phyloP scores from a whole-genome alignment of 1,140 invertebrate species.

The Leptonema lineaticorne region DNA sequence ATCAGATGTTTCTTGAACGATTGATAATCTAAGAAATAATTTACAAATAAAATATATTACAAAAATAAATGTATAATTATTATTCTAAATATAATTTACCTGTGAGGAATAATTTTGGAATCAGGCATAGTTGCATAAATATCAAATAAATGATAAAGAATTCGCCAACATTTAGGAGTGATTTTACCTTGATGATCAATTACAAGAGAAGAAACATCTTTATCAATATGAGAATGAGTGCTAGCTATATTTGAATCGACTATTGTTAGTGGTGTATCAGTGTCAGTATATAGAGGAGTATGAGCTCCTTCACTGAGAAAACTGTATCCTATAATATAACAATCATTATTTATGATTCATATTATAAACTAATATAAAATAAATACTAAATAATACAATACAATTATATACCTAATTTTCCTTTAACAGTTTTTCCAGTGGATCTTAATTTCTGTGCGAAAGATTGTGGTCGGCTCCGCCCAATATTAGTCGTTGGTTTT shows the following conservation, averaged over 20 bases:
- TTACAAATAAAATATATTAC: background rate
- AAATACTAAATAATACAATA: background rate
- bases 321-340: constrained; percentile 58
- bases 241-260: constrained; percentile 32
- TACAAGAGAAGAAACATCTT: constrained; percentile 34
- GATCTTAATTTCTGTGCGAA: constrained; percentile 83
- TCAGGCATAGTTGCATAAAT: constrained; percentile 93
- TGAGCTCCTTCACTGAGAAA: constrained; percentile 69
- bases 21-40: constrained; percentile 47
- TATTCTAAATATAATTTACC: constrained; percentile 42
- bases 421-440: constrained; percentile 80
- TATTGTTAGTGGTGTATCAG: constrained; percentile 35
- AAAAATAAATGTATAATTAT: background rate
- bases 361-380: background rate
- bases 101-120: constrained; percentile 80
- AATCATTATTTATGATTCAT: background rate
- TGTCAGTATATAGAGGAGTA: constrained; percentile 65
- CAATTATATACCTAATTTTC: constrained; percentile 52
- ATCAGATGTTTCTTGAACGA: constrained; percentile 51
- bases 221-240: constrained; percentile 33
- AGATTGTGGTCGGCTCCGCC: constrained; percentile 75
- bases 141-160: constrained; percentile 88
- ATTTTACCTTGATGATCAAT: constrained; percentile 43
- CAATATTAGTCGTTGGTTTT: constrained; percentile 62
- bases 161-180: constrained; percentile 90